Percentiles rank a stretch among this genome's conserved stretches.
Conservation (phyloP, 1,140 invertebrate species). For the Cotesia typhae region DNA sequence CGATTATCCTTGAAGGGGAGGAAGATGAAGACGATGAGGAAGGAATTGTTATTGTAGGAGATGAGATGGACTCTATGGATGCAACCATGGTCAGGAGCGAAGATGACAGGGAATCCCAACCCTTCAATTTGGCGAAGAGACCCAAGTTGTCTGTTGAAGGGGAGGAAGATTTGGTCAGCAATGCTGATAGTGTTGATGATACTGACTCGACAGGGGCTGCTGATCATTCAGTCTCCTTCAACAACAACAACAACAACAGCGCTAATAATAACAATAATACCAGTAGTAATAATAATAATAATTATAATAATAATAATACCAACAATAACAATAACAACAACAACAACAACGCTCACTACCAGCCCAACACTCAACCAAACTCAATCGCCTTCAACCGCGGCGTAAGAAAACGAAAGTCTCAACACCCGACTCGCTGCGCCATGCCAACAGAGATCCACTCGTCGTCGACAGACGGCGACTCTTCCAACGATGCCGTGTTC, state of each 20-base stretch:
- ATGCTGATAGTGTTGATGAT: slow-evolving; percentile 77
- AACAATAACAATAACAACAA: too few relatives aligned
- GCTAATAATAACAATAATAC: too few relatives aligned
- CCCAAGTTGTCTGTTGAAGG: slow-evolving; percentile 68
- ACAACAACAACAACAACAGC: slow-evolving; percentile 33
- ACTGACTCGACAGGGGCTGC: slow-evolving; percentile 67
- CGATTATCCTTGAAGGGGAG: slow-evolving; percentile 50
- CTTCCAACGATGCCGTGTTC: slow-evolving; percentile 73
- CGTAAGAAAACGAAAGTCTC: slow-evolving; percentile 86
- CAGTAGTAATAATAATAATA: too few relatives aligned
- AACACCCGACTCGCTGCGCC: slow-evolving; percentile 88
- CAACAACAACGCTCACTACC: slow-evolving; percentile 40
- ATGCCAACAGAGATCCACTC: slow-evolving; percentile 68
- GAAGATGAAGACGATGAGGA: slow-evolving; percentile 68
- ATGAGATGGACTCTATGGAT: slow-evolving; percentile 56
- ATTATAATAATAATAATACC: too few relatives aligned
- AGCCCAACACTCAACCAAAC: slow-evolving; percentile 45
- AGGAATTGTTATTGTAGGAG: slow-evolving; percentile 49
- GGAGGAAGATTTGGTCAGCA: slow-evolving; percentile 74
- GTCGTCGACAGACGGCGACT: slow-evolving; percentile 73
- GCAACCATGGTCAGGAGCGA: slow-evolving; percentile 44
- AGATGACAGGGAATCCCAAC: slow-evolving; percentile 70
- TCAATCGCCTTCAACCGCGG: slow-evolving; percentile 52
- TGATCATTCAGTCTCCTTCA: slow-evolving; percentile 51
- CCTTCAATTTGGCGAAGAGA: slow-evolving; percentile 75